These are phyloP conservation scores for Phalacrocorax carbo DNA, from an alignment of 2,113 vertebrate species.

Conservation along the genomic window DNA sequence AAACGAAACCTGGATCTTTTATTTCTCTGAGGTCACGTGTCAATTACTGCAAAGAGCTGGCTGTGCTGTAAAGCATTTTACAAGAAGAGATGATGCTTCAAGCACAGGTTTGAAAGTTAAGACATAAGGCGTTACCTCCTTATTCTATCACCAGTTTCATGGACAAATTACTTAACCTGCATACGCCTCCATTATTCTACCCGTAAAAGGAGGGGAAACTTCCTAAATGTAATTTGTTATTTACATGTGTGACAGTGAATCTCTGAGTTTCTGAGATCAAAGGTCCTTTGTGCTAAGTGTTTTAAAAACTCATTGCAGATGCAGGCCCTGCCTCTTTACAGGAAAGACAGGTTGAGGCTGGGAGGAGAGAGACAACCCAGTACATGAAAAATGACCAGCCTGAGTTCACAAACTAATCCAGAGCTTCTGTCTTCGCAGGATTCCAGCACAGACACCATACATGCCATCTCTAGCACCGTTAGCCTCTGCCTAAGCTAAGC, in stretches of 20 bases:
- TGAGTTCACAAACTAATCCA: not conserved
- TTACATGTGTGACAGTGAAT: not conserved
- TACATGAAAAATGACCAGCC: not conserved
- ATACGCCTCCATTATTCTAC: not conserved
- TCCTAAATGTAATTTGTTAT: not conserved
- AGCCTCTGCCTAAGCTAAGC: not conserved
- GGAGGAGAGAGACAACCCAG: not conserved
- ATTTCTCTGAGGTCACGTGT: not conserved
- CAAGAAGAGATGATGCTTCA: not conserved
- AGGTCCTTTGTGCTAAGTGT: not conserved
- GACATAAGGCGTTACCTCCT: not conserved
- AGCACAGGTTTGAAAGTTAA: not conserved
- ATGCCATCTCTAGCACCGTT: not conserved
- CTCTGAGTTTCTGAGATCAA: slow-evolving; percentile 7
- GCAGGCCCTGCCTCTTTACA: slow-evolving; percentile 22
- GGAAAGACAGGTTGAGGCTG: slow-evolving; percentile 42
- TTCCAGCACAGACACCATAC: not conserved
- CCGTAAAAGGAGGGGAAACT: not conserved
- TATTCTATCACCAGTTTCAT: not conserved
- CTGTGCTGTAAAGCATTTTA: not conserved
- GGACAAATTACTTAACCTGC: not conserved
- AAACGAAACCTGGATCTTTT: not conserved
- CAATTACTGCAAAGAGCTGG: not conserved
- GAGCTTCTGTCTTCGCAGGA: not conserved
- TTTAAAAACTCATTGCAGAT: not conserved